Evolutionary conservation across 1,140 invertebrate genomes (phyloP).

Genomic region (Neodiprion pinetum): DNA sequence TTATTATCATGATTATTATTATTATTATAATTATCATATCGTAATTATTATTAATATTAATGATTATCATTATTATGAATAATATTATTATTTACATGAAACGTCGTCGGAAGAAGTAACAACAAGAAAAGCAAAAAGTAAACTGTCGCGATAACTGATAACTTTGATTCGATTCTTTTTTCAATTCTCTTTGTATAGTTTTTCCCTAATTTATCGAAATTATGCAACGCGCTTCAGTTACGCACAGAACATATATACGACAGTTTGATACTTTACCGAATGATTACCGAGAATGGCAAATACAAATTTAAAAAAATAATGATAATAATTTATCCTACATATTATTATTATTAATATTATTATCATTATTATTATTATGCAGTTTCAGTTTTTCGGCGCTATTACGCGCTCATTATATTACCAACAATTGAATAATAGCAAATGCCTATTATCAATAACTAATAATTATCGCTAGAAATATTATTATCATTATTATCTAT

Average conservation of each 20-base stretch:
- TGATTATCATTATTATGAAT: constrained; percentile 37
- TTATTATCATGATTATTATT: constrained; percentile 42
- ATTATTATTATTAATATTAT: constrained; percentile 19
- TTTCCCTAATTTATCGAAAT: too few relatives aligned
- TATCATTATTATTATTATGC: constrained; percentile 19
- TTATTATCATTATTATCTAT: background rate
- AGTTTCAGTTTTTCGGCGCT: background rate
- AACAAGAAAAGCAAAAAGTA: background rate
- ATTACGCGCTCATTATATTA: background rate
- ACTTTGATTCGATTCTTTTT: constrained; percentile 1
- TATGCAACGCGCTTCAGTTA: too few relatives aligned
- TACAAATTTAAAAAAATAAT: background rate
- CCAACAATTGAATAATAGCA: background rate
- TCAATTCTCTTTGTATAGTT: background rate
- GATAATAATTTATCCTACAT: background rate
- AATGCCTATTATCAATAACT: constrained; percentile 1
- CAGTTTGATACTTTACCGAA: too few relatives aligned
- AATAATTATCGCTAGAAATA: background rate
- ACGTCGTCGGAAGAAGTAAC: background rate
- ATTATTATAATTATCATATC: constrained; percentile 37
- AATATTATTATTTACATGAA: constrained; percentile 24
- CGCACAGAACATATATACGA: too few relatives aligned
- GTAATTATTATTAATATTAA: constrained; percentile 34
- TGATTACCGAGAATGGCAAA: too few relatives aligned
- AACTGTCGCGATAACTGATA: background rate